Conservation (phyloP, 2,888 invertebrate genomes). For the Disparrhopalites patrizii region DNA sequence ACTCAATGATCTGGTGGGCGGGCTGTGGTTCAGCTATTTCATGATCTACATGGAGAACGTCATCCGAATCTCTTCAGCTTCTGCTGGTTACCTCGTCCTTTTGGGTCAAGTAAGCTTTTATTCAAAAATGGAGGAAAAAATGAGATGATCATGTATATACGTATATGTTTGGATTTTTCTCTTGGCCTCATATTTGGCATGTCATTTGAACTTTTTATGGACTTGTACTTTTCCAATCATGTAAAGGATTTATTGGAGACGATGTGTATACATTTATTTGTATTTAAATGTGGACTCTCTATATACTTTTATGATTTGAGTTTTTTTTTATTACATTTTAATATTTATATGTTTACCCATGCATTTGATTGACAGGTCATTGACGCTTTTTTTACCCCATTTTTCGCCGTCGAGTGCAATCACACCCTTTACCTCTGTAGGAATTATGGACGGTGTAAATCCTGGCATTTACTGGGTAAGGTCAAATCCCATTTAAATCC, state of each 20-base stretch:
- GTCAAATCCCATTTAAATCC: too few relatives aligned
- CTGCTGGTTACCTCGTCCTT: conserved; percentile 63
- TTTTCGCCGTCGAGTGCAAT: conserved; percentile 81
- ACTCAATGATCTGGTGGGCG: conserved; percentile 84
- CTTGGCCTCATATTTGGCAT: too few relatives aligned
- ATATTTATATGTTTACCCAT: not conserved
- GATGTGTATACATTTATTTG: too few relatives aligned
- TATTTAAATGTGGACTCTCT: not conserved
- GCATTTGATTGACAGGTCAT: conserved; percentile 60
- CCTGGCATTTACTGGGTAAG: conserved; percentile 84
- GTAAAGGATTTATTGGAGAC: too few relatives aligned
- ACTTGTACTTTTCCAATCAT: too few relatives aligned
- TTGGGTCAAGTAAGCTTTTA: conserved; percentile 60
- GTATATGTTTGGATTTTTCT: too few relatives aligned
- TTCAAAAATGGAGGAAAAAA: too few relatives aligned
- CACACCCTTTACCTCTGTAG: conserved; percentile 62
- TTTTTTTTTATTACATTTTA: not conserved
- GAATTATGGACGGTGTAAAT: conserved; percentile 75
- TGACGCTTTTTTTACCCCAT: conserved; percentile 81
- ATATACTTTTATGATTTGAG: not conserved
- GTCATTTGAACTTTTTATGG: too few relatives aligned
- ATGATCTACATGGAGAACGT: conserved; percentile 71
- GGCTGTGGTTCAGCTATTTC: conserved; percentile 90
- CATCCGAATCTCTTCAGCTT: conserved; percentile 52
- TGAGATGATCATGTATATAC: too few relatives aligned